Evolutionary conservation across 2,797 vertebrate species (phyloP).

Genomic region (Urophycis tenuis): DNA sequence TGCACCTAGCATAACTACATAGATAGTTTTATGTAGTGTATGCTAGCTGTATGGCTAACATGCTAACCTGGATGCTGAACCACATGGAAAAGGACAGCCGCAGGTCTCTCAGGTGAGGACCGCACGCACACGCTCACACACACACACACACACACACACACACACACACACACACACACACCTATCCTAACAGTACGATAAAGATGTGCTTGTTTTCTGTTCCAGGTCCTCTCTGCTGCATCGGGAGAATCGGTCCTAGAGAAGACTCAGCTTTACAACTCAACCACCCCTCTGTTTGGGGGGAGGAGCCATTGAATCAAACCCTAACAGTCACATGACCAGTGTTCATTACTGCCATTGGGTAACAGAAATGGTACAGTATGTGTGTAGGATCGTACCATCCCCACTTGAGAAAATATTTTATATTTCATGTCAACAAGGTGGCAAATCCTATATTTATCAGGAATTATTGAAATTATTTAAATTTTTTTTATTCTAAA

Average conservation of each 20-base stretch:
- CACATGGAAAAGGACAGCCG: slow-evolving; percentile 94
- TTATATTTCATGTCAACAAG: not conserved
- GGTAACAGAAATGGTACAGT: not conserved
- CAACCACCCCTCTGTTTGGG: not conserved
- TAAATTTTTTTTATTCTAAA: not conserved
- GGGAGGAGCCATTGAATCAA: not conserved
- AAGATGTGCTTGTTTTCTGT: slow-evolving; percentile 10
- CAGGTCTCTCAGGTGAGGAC: slow-evolving; percentile 81
- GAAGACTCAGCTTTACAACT: slow-evolving; percentile 17
- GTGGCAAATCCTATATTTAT: not conserved
- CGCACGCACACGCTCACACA: not conserved
- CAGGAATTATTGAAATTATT: not conserved
- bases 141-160: not conserved
- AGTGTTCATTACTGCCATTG: not conserved
- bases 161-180: not conserved
- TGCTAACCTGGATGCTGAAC: slow-evolving; percentile 56
- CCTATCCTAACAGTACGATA: not conserved
- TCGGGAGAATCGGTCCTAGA: slow-evolving; percentile 62
- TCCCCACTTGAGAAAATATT: not conserved
- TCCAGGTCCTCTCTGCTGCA: slow-evolving; percentile 82
- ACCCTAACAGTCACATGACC: not conserved
- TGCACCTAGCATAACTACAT: not conserved
- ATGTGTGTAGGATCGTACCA: not conserved
- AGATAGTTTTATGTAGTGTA: not conserved
- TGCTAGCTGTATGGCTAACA: not conserved